Percentiles rank a stretch among this genome's conserved stretches.
Evolutionary conservation across 2,113 vertebrate species (phyloP).

Genomic region (Zeus faber): DNA sequence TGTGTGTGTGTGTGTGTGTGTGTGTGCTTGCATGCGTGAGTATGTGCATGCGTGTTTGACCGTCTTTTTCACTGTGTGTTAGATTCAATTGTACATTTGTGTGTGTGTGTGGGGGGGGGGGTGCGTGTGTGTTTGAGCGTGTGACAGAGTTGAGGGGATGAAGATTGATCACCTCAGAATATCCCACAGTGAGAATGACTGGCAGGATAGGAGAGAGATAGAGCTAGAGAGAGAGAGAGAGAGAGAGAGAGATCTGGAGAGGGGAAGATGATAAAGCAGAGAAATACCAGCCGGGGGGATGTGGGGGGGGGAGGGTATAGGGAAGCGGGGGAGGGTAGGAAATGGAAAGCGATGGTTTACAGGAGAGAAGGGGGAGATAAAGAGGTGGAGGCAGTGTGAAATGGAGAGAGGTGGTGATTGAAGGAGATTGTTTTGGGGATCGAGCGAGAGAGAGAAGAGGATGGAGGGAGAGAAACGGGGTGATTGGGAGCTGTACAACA

Average conservation of each 20-base stretch:
- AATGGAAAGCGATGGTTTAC: constrained; percentile 52
- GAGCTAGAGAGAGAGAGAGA: constrained; percentile 32
- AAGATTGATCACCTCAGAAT: constrained; percentile 72
- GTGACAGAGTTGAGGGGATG: constrained; percentile 51
- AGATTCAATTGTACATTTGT: neutral
- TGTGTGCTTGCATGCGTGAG: constrained; percentile 10
- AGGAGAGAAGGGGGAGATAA: constrained; percentile 60
- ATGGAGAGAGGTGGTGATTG: constrained; percentile 57
- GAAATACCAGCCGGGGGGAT: constrained; percentile 50
- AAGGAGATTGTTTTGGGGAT: constrained; percentile 68
- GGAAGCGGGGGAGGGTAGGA: constrained; percentile 13
- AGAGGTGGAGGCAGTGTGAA: constrained; percentile 36
- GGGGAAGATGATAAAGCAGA: constrained; percentile 26
- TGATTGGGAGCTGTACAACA: constrained; percentile 54
- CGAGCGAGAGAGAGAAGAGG: constrained; percentile 46
- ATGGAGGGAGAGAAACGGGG: constrained; percentile 36
- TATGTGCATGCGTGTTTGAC: constrained; percentile 3
- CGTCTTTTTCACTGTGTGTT: neutral
- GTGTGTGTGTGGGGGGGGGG: constrained; percentile 1
- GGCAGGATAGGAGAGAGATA: constrained; percentile 54
- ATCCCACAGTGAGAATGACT: constrained; percentile 61
- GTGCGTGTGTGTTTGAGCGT: neutral
- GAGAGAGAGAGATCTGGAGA: neutral
- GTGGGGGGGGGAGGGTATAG: neutral
- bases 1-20: neutral